Conservation (phyloP, 30 jellyfish, hydroid and myxozoan species). For the Rhopilema esculentum region DNA sequence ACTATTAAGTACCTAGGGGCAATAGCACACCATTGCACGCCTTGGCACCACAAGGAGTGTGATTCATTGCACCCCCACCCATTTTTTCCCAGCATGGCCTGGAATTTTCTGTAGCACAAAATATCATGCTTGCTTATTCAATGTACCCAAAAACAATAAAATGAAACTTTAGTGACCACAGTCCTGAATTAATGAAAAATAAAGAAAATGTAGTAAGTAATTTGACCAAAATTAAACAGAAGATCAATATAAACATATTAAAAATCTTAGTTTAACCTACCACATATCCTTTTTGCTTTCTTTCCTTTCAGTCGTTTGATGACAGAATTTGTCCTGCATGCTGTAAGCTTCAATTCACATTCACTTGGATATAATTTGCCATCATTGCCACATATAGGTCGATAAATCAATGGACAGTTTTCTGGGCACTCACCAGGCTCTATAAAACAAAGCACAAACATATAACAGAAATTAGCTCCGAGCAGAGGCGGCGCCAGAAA, state of each 20-base stretch:
- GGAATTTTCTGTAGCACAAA: no score
- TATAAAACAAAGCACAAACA: not conserved
- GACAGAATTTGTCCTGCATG: conserved; percentile 55
- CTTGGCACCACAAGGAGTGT: no score
- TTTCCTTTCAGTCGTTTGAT: conserved; percentile 52
- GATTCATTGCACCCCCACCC: conserved; percentile 10
- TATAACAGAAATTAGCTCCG: not conserved
- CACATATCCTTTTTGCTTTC: conserved; percentile 54
- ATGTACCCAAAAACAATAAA: not conserved
- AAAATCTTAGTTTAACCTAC: conserved; percentile 33
- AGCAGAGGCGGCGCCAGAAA: no score
- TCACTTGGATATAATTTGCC: conserved; percentile 73
- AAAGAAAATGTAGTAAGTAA: no score
- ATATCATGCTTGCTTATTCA: not conserved
- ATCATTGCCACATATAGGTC: conserved; percentile 80
- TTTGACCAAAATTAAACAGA: no score
- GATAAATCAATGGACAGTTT: conserved; percentile 58
- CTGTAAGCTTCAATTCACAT: conserved; percentile 81
- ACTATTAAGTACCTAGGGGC: not conserved
- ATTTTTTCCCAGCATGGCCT: not conserved
- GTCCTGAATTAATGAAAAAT: no score
- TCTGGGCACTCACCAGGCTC: conserved; percentile 72
- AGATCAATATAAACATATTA: no score
- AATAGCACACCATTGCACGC: conserved; percentile 12
- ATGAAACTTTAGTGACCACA: not conserved